A percentile compares a stretch with the other conserved stretches of the same genome.
Evolutionary conservation across 2,113 vertebrate genomes (phyloP).

Genomic region (Lampris megalopsis): DNA sequence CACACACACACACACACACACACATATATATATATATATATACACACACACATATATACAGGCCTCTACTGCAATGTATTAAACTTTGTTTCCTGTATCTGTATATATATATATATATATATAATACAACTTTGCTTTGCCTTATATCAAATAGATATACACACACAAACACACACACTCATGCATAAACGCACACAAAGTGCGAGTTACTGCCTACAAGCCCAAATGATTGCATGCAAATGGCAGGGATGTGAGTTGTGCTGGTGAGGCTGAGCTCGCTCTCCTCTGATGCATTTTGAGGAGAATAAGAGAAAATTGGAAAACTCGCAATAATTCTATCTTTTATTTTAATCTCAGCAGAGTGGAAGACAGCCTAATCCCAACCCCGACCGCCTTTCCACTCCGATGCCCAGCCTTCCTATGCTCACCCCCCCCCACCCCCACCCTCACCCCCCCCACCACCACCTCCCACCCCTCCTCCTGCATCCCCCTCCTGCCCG

Average conservation of each 20-base stretch:
- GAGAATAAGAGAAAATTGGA: conserved; percentile 55
- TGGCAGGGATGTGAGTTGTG: conserved; percentile 66
- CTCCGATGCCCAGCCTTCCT: conserved; percentile 52
- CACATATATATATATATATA: too few species aligned
- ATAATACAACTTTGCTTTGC: conserved; percentile 48
- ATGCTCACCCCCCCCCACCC: conserved; percentile 30
- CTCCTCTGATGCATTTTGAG: conserved; percentile 60
- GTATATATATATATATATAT: too few species aligned
- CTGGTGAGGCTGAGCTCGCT: conserved; percentile 61
- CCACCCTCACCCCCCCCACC: conserved; percentile 35
- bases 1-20: too few species aligned
- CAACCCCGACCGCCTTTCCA: conserved; percentile 66
- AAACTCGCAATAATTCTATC: conserved; percentile 55
- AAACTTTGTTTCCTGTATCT: too few species aligned
- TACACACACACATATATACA: too few species aligned
- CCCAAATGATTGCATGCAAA: conserved; percentile 76
- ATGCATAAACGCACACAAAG: conserved; percentile 56
- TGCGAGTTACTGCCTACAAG: conserved; percentile 63
- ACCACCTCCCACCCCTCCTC: conserved; percentile 28
- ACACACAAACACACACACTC: conserved; percentile 21
- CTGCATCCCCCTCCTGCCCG: conserved; percentile 54
- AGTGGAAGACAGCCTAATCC: conserved; percentile 68
- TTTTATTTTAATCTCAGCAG: conserved; percentile 60
- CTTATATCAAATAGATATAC: conserved; percentile 53
- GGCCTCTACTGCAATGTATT: too few species aligned